A percentile compares a stretch with the other conserved stretches of the same genome.
Evolutionary conservation across 2,113 vertebrate genomes (phyloP).

Genomic region (Peromyscus maniculatus): DNA sequence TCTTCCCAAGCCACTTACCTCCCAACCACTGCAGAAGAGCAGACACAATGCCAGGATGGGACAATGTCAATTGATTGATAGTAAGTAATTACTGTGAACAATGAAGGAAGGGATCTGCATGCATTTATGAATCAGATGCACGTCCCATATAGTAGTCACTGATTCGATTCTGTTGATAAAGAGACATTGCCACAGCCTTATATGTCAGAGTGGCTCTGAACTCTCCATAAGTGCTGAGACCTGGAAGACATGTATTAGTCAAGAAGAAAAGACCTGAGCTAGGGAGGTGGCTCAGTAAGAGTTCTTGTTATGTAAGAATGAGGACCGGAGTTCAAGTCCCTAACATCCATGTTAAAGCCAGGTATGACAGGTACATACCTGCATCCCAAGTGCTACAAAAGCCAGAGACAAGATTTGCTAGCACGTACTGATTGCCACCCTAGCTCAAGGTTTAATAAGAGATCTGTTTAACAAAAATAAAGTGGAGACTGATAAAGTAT

Average conservation of each 20-base stretch:
- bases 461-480: neutral
- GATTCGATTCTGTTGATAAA: neutral
- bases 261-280: neutral
- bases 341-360: neutral
- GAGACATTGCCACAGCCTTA: neutral
- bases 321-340: neutral
- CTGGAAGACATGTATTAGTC: neutral
- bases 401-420: neutral
- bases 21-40: neutral
- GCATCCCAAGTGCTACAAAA: neutral
- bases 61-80: neutral
- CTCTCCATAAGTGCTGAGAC: slow-evolving; percentile 17
- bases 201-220: neutral
- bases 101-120: neutral
- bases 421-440: no score
- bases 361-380: neutral
- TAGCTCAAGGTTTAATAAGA: neutral
- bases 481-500: neutral
- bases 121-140: neutral
- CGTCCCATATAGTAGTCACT: neutral
- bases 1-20: slow-evolving; percentile 1
- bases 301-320: neutral
- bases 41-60: neutral
- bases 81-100: neutral
- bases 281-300: neutral